These are phyloP conservation scores for Athene cunicularia DNA, from an alignment of 2,113 vertebrate genomes.

Conservation along the genomic window DNA sequence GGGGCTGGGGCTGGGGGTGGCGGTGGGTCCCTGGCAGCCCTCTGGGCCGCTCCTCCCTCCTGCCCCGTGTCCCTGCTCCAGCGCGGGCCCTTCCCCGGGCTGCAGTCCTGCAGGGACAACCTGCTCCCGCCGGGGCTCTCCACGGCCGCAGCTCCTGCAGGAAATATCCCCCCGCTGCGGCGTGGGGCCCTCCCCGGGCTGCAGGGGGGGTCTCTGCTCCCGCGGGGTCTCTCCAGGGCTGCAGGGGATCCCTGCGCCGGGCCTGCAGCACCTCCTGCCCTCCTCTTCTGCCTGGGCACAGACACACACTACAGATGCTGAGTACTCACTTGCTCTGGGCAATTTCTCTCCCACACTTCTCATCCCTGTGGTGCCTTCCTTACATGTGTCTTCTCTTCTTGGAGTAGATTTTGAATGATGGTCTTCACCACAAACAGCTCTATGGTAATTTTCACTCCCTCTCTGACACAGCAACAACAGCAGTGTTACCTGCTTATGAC, in stretches of 20 bases:
- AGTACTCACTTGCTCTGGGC: neutral
- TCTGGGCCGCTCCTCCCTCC: no score
- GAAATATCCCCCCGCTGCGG: no score
- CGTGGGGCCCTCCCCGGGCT: no score
- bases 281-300: fast-evolving
- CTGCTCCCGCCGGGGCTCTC: neutral
- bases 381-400: neutral
- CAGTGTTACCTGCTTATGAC: neutral
- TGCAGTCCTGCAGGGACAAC: neutral
- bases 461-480: neutral
- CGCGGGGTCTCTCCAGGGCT: neutral
- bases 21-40: no score
- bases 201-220: no score
- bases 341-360: neutral
- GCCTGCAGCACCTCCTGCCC: neutral
- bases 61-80: no score
- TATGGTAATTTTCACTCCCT: neutral
- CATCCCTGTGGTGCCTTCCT: neutral
- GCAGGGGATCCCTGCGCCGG: neutral
- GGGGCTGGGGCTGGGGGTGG: no score
- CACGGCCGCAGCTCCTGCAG: no score
- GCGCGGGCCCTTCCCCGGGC: no score
- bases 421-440: neutral
- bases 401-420: neutral
- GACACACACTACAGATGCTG: neutral